Evolutionary conservation across 2,888 invertebrate species (phyloP).

Genomic region (Drosophila recens): DNA sequence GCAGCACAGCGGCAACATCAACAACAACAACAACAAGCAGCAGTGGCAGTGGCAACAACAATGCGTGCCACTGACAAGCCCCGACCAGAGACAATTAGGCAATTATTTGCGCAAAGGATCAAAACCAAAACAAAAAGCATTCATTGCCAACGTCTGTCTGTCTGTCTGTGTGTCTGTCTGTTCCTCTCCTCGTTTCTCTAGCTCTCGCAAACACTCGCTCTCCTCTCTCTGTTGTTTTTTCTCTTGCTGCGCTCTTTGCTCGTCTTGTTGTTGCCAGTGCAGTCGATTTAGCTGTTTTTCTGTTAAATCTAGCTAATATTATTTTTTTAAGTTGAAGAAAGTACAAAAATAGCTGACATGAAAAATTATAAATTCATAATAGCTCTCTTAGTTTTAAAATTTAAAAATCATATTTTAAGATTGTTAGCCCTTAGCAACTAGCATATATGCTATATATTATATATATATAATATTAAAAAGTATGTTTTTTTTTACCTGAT

Average conservation of each 20-base stretch:
- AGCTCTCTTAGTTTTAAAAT: too few species aligned
- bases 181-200: conserved; percentile 1
- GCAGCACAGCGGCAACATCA: too few species aligned
- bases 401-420: too few species aligned
- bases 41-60: conserved; percentile 30
- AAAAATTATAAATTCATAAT: too few species aligned
- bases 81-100: conserved; percentile 79
- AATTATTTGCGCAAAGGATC: conserved; percentile 83
- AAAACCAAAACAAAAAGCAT: conserved; percentile 78
- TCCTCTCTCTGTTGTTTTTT: conserved; percentile 3
- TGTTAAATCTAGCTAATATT: not conserved
- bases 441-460: too few species aligned
- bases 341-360: too few species aligned
- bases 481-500: too few species aligned
- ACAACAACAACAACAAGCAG: conserved; percentile 16
- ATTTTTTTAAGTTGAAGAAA: not conserved
- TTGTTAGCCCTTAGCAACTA: too few species aligned
- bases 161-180: conserved; percentile 4
- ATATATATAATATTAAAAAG: too few species aligned
- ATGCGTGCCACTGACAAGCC: conserved; percentile 63
- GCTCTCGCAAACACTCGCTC: not conserved
- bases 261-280: conserved; percentile 11
- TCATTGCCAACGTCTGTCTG: conserved; percentile 52
- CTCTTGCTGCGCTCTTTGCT: conserved; percentile 10
- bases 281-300: not conserved